Evolutionary conservation across 2,797 vertebrate species (phyloP).

Genomic region (Macroramphosus scolopax): DNA sequence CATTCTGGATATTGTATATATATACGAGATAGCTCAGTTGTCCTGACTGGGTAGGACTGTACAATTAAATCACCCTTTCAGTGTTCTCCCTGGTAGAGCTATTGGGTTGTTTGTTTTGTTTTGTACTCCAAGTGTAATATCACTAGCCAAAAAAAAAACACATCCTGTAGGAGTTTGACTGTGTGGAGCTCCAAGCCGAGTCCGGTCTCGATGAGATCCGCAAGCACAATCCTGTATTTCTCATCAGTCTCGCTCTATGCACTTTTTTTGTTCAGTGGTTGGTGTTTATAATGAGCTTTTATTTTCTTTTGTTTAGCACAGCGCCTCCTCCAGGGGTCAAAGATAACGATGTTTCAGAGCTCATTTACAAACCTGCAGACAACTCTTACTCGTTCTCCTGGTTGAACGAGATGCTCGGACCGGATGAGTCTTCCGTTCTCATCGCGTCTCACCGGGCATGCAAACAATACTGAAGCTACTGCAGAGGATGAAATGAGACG

Average conservation of each 20-base stretch:
- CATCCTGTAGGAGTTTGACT: slow-evolving; percentile 45
- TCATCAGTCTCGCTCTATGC: slow-evolving; percentile 62
- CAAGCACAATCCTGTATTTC: slow-evolving; percentile 65
- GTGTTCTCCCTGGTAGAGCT: slow-evolving; percentile 67
- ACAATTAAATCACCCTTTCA: slow-evolving; percentile 68
- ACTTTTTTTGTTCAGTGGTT: slow-evolving; percentile 60
- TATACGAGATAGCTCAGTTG: slow-evolving; percentile 64
- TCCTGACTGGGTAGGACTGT: slow-evolving; percentile 76
- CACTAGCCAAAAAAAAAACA: slow-evolving; percentile 53
- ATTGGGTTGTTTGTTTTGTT: slow-evolving; percentile 48
- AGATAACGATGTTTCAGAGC: slow-evolving; percentile 16
- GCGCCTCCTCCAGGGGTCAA: slow-evolving; percentile 10
- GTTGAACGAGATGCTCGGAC: background rate
- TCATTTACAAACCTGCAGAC: no score
- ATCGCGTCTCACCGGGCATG: background rate
- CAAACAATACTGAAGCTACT: slow-evolving; percentile 2
- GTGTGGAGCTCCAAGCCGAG: slow-evolving; percentile 27
- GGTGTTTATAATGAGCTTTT: slow-evolving; percentile 29
- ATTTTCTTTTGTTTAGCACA: slow-evolving; percentile 8
- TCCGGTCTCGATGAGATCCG: slow-evolving; percentile 49
- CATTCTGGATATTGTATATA: slow-evolving; percentile 86
- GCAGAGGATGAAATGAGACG: slow-evolving; percentile 35
- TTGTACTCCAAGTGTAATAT: slow-evolving; percentile 57
- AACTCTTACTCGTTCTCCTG: no score
- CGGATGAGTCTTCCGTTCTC: background rate